phyloP scores from a whole-genome alignment of 2,113 vertebrate genomes.

The Chinchilla lanigera region DNA sequence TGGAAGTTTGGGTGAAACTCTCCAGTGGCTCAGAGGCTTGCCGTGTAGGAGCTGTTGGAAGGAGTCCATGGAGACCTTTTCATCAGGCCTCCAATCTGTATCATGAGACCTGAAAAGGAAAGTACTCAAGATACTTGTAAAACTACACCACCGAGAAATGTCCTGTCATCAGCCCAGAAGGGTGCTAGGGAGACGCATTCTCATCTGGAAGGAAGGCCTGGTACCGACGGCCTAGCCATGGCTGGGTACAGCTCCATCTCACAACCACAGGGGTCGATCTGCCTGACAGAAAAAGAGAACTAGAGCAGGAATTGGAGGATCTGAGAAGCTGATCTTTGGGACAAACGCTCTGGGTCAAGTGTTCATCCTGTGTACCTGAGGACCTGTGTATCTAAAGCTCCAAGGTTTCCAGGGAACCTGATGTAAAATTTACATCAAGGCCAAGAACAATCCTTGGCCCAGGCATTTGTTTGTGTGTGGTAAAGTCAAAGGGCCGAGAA shows the following conservation, averaged over 20 bases:
- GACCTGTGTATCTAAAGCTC: background rate
- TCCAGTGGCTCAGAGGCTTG: background rate
- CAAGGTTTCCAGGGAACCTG: background rate
- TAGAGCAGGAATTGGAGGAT: background rate
- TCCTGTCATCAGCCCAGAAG: background rate
- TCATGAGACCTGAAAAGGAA: background rate
- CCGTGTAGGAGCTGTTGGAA: background rate
- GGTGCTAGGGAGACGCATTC: accelerated
- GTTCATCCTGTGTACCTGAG: background rate
- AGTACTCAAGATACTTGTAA: background rate
- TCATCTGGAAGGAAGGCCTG: background rate
- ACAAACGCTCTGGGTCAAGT: background rate
- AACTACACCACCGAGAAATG: background rate
- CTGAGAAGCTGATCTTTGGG: background rate
- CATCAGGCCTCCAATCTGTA: background rate
- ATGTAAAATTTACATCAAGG: background rate
- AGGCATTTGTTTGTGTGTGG: background rate
- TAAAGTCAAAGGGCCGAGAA: background rate
- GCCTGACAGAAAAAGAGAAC: background rate
- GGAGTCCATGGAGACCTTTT: background rate
- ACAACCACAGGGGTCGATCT: too few relatives aligned
- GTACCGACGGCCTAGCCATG: too few relatives aligned
- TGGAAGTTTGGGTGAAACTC: background rate
- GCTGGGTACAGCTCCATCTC: background rate
- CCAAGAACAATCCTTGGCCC: background rate